These are phyloP conservation scores for Polydrusus tereticollis DNA, from an alignment of 2,888 invertebrate genomes.

Conservation along the genomic window DNA sequence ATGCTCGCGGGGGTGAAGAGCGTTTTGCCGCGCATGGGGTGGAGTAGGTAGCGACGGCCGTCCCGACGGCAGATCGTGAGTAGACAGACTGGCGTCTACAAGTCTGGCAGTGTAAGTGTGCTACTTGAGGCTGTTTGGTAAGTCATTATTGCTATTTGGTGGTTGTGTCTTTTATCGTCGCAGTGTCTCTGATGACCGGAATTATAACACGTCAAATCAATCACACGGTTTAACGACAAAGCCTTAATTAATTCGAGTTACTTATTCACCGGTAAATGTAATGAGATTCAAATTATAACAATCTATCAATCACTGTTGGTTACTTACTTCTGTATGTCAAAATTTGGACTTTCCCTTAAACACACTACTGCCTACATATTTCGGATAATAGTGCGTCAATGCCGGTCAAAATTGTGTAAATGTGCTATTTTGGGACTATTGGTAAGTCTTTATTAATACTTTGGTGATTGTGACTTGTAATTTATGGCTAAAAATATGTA, in stretches of 20 bases:
- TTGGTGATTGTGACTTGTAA: conserved; percentile 23
- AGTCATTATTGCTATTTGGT: conserved; percentile 58
- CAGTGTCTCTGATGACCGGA: conserved; percentile 37
- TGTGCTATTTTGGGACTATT: conserved; percentile 10
- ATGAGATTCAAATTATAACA: conserved; percentile 6
- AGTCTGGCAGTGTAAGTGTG: conserved; percentile 62
- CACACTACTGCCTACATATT: not conserved
- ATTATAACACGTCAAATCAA: conserved; percentile 34
- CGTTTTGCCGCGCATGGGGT: conserved; percentile 68
- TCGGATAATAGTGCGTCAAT: conserved; percentile 11
- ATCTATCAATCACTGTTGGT: not conserved
- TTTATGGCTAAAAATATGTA: conserved; percentile 13
- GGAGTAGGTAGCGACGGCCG: conserved; percentile 73
- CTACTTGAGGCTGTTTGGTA: conserved; percentile 58
- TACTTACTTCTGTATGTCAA: not conserved
- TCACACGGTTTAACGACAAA: conserved; percentile 34
- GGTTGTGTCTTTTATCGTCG: conserved; percentile 47
- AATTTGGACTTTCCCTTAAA: conserved; percentile 1
- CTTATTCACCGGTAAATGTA: conserved; percentile 19
- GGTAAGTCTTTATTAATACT: conserved; percentile 22
- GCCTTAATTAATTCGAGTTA: conserved; percentile 38
- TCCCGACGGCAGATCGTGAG: conserved; percentile 71
- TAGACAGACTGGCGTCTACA: conserved; percentile 69
- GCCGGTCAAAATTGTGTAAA: conserved; percentile 24
- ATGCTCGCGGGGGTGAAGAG: conserved; percentile 61